Percentiles rank a stretch among this genome's conserved stretches.
Evolutionary conservation across 2,797 vertebrate species (phyloP).

Genomic region (Microctenopoma steveboyesi): DNA sequence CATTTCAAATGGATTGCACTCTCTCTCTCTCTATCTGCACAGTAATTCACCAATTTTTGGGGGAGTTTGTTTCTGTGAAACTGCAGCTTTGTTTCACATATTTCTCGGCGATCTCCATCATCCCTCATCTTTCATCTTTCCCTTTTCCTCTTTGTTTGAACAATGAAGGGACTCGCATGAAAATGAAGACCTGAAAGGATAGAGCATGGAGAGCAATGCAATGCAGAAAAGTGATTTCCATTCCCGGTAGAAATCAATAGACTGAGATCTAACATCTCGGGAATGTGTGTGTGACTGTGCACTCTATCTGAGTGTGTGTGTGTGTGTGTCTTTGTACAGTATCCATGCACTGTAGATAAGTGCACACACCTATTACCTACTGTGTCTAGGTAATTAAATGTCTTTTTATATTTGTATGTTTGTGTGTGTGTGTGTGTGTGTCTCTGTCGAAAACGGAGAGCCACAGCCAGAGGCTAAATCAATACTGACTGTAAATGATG

Average conservation of each 20-base stretch:
- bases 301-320: not conserved
- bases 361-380: conserved; percentile 26
- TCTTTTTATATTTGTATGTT: conserved; percentile 11
- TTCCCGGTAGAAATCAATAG: conserved; percentile 66
- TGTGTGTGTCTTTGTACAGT: conserved; percentile 4
- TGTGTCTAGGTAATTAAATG: conserved; percentile 13
- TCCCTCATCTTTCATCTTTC: conserved; percentile 16
- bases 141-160: conserved; percentile 41
- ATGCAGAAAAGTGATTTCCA: conserved; percentile 58
- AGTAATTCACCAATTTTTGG: conserved; percentile 16
- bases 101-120: conserved; percentile 22
- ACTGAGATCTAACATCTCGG: conserved; percentile 47
- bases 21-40: conserved; percentile 15
- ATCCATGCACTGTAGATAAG: conserved; percentile 2
- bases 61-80: conserved; percentile 30
- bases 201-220: conserved; percentile 38
- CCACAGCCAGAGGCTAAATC: conserved; percentile 58
- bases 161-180: conserved; percentile 32
- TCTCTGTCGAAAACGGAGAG: conserved; percentile 23
- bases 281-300: conserved; percentile 24
- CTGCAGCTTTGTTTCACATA: conserved; percentile 19
- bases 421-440: conserved; percentile 14
- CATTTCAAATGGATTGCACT: conserved; percentile 5
- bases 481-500: conserved; percentile 74
- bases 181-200: conserved; percentile 33